Base-by-base conservation (phyloP, 2,888 invertebrate genomes). In the Hypomecis punctinalis region DNA sequence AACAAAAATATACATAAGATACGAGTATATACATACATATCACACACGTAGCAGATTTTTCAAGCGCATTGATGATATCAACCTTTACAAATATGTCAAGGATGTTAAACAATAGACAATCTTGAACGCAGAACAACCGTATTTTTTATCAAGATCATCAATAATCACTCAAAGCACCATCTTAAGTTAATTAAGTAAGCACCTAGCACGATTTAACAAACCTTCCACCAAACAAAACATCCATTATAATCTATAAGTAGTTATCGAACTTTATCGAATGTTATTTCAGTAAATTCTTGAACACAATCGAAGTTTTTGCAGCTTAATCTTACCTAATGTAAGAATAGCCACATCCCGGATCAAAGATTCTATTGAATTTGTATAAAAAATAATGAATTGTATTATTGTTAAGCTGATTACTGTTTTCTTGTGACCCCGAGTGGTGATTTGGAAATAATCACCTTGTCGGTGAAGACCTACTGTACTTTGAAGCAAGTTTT, bases 351-450 rank as follows among this genome's bases (percentile, higher is more conserved):
- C 64, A 64, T 48, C 65, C 65, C 61, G 65, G 65, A 66, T 66
- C 65, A 61, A 58, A 66, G 43, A 61, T 53, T 61, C 59, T 9
- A 61, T 65, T 60, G 59, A 52, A 47, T 45, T 52, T 48, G 40
- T 46, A 9, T 9, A 13, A 35, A 53, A 57, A 60, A 63, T 57
- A 53, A 13, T 11, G 33, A 57, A 61, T 61, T 43, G 42, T 66
- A 61, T 52, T 65, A 60, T 64, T 64, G 40, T 48, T 60, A 65
- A 57, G 65, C 61, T 66, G 63, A 67, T 66, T 70, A 66, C 66
- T 58, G 67, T 60, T 61, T 56, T 56, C 46, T 60, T 63, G 36
- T 63, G 57, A 62, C 51, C 51, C 55, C 51, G 51, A 39, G 59
- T 55, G 52, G 56, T 61, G 61, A 65, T 65, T 56, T 36, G 36